These are phyloP conservation scores for Ormyrus nitidulus DNA, from an alignment of 2,888 invertebrate species.

Conservation along the genomic window DNA sequence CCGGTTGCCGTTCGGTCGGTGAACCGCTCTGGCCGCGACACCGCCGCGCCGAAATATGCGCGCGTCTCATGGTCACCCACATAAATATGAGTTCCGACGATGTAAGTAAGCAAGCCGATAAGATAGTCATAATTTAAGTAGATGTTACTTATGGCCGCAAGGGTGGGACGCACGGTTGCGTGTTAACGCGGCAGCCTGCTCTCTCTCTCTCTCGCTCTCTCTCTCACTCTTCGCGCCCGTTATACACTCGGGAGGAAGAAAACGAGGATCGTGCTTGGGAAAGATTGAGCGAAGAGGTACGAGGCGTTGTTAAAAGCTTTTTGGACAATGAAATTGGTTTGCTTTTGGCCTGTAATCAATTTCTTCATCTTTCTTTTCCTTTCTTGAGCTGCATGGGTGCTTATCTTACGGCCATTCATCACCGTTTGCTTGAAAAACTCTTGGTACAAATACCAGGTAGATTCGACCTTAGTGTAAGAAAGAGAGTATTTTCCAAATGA, in stretches of 20 bases:
- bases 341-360: conserved; percentile 35
- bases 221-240: background rate
- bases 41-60: conserved; percentile 46
- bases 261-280: conserved; percentile 14
- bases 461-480: too few relatives aligned
- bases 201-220: too few relatives aligned
- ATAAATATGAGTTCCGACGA: conserved; percentile 65
- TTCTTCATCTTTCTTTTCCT: conserved; percentile 29
- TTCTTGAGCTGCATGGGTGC: background rate
- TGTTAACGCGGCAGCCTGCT: conserved; percentile 35
- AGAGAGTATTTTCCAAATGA: too few relatives aligned
- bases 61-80: conserved; percentile 66
- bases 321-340: conserved; percentile 46
- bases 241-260: background rate
- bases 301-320: conserved; percentile 52
- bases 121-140: conserved; percentile 70
- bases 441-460: background rate
- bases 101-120: conserved; percentile 69
- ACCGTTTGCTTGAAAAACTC: background rate
- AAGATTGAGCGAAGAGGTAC: conserved; percentile 38
- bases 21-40: conserved; percentile 56
- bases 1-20: conserved; percentile 50
- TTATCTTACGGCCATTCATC: too few relatives aligned
- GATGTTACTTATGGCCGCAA: conserved; percentile 65
- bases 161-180: conserved; percentile 31